A percentile compares a stretch with the other conserved stretches of the same genome.
phyloP scores from a whole-genome alignment of 2,888 invertebrate genomes.

The Volucella zonaria region DNA sequence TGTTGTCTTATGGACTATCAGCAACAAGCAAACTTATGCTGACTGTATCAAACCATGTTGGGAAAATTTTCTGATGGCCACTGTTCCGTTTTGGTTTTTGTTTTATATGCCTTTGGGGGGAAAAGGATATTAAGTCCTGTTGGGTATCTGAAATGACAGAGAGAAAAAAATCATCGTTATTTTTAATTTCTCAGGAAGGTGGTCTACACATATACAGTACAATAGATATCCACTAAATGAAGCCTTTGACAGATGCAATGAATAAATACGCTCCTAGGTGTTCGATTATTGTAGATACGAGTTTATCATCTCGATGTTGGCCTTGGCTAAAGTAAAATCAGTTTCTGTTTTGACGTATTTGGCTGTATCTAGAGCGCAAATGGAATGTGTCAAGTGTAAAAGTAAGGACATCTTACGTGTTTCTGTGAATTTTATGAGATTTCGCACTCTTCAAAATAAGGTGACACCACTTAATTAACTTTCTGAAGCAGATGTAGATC shows the following conservation, averaged over 20 bases:
- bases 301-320: constrained; percentile 29
- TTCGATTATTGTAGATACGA: constrained; percentile 15
- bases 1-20: constrained; percentile 31
- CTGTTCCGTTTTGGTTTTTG: constrained; percentile 20
- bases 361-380: not conserved
- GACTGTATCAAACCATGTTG: constrained; percentile 37
- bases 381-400: constrained; percentile 7
- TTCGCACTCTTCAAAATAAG: constrained; percentile 39
- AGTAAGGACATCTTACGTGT: constrained; percentile 47
- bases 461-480: constrained; percentile 68
- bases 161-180: constrained; percentile 42
- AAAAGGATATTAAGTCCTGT: constrained; percentile 17
- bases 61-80: constrained; percentile 26
- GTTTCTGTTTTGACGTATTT: constrained; percentile 12
- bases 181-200: constrained; percentile 63
- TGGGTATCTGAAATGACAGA: constrained; percentile 18
- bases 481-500: constrained; percentile 18
- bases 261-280: not conserved
- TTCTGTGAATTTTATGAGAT: constrained; percentile 25
- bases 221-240: not conserved
- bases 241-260: too few species aligned
- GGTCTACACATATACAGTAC: constrained; percentile 28
- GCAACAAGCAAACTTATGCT: constrained; percentile 30
- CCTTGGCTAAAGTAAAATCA: constrained; percentile 31
- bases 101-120: constrained; percentile 13